Percentiles rank a stretch among this genome's conserved stretches.
Conservation (phyloP, 2,888 invertebrate species). For the Biston betularia region DNA sequence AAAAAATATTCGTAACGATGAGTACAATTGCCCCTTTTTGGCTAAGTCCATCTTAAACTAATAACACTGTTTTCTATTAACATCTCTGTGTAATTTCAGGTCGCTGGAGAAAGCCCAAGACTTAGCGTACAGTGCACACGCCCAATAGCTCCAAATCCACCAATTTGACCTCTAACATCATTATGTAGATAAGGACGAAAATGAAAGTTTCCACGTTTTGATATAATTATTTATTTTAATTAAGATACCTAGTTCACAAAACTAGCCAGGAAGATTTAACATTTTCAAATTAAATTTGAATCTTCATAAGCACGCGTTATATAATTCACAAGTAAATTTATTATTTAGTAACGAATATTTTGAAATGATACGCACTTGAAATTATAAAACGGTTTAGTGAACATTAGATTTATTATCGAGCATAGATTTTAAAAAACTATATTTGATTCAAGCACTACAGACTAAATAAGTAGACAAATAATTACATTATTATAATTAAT, state of each 20-base stretch:
- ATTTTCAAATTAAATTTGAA: conserved; percentile 13
- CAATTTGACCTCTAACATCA: conserved; percentile 49
- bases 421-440: conserved; percentile 18
- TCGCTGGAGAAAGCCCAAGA: conserved; percentile 83
- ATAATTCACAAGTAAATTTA: conserved; percentile 22
- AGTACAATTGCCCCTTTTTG: no score
- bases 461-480: background rate
- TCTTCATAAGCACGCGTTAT: conserved; percentile 6
- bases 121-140: conserved; percentile 87
- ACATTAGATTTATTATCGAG: conserved; percentile 10
- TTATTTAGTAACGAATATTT: background rate
- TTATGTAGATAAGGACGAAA: conserved; percentile 49
- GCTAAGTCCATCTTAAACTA: no score
- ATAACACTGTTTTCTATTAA: background rate
- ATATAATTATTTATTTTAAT: conserved; percentile 39
- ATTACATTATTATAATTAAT: background rate
- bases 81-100: conserved; percentile 61
- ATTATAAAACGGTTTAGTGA: conserved; percentile 18
- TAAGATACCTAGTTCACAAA: conserved; percentile 8
- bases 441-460: conserved; percentile 17
- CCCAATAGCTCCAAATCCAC: conserved; percentile 72
- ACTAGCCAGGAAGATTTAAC: conserved; percentile 7
- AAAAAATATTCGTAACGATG: background rate
- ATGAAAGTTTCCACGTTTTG: conserved; percentile 42
- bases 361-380: conserved; percentile 9